phyloP scores from a whole-genome alignment of 2,113 vertebrate genomes.

The Nicator chloris region DNA sequence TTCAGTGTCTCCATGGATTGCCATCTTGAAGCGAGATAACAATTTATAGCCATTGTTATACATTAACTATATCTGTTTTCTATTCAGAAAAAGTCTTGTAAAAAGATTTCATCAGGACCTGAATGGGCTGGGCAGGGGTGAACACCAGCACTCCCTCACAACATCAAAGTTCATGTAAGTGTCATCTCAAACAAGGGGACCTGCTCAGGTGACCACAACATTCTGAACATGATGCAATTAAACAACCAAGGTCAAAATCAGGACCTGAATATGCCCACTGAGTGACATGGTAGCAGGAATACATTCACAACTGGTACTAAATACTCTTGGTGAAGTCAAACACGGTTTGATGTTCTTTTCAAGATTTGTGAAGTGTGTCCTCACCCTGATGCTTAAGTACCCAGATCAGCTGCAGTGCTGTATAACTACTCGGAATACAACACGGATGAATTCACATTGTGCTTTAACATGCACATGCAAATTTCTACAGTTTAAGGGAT shows the following conservation, averaged over 20 bases:
- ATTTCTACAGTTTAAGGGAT: background rate
- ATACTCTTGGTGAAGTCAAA: background rate
- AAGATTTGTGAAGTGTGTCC: background rate
- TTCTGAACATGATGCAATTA: background rate
- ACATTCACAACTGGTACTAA: background rate
- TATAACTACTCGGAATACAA: background rate
- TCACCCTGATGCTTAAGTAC: background rate
- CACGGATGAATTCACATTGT: rapidly evolving
- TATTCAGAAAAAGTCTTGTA: background rate
- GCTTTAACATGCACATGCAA: background rate
- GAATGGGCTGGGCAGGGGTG: rapidly evolving
- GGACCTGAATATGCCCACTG: background rate
- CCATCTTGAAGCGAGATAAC: conserved; percentile 76
- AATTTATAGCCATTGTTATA: background rate
- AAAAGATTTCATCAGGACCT: background rate
- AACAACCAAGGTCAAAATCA: background rate
- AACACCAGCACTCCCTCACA: background rate
- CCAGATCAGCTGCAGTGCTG: background rate
- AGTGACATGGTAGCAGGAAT: too few relatives aligned
- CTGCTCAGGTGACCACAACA: background rate
- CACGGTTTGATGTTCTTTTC: background rate
- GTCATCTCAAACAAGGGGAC: background rate
- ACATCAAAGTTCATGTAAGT: background rate
- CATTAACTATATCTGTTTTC: background rate
- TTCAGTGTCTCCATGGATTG: conserved; percentile 78